These are phyloP conservation scores for Pandemis cinnamomeana DNA, from an alignment of 2,888 invertebrate genomes.

Conservation along the genomic window DNA sequence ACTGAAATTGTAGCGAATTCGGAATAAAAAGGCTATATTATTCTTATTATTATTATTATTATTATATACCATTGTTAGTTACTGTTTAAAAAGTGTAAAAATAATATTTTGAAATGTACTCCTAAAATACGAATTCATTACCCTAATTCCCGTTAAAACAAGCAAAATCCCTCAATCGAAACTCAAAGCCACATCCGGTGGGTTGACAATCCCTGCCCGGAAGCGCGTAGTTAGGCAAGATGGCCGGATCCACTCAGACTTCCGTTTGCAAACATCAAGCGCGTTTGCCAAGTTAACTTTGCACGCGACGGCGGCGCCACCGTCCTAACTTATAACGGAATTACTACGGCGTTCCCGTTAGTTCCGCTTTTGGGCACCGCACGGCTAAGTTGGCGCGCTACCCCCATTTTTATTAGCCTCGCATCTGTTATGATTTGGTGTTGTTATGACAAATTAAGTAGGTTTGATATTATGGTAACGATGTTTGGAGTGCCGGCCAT, in stretches of 20 bases:
- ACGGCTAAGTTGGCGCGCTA: background rate
- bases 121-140: too few relatives aligned
- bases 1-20: too few relatives aligned
- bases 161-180: constrained; percentile 47
- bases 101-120: too few relatives aligned
- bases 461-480: constrained; percentile 29
- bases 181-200: constrained; percentile 55
- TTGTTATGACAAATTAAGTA: constrained; percentile 26
- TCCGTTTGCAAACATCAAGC: constrained; percentile 80
- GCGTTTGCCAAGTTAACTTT: constrained; percentile 22
- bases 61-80: too few relatives aligned
- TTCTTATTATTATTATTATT: too few relatives aligned
- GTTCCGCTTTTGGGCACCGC: constrained; percentile 72
- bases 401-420: constrained; percentile 51
- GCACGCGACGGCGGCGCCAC: constrained; percentile 15
- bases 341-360: constrained; percentile 59
- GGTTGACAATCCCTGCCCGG: constrained; percentile 72
- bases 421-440: constrained; percentile 75
- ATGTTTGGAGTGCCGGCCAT: constrained; percentile 22
- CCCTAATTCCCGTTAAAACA: background rate
- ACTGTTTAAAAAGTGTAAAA: too few relatives aligned
- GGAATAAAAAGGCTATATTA: too few relatives aligned
- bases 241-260: constrained; percentile 82
- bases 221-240: constrained; percentile 80
- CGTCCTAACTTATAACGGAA: background rate